Conservation (phyloP, 2,797 vertebrate genomes). For the Yasuhikotakia modesta region DNA sequence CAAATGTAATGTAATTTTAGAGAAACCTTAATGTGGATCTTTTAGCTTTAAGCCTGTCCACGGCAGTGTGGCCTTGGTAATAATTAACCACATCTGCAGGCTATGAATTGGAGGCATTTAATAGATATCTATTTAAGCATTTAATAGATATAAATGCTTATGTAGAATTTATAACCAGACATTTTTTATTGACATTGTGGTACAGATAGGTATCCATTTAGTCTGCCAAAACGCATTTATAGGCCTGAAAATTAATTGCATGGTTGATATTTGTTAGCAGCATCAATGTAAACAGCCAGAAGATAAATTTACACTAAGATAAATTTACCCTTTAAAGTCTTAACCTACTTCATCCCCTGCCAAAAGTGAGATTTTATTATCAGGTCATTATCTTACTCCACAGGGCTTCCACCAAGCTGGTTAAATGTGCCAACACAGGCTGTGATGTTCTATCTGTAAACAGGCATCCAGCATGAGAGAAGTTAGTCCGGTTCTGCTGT, state of each 20-base stretch:
- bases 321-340: background rate
- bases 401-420: constrained; percentile 1
- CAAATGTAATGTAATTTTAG: constrained; percentile 16
- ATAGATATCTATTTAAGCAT: too few species aligned
- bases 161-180: background rate
- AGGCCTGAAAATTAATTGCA: background rate
- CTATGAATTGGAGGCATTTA: constrained; percentile 21
- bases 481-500: background rate
- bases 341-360: constrained; percentile 22
- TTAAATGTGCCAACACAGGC: constrained; percentile 32
- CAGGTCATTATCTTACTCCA: constrained; percentile 20
- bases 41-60: background rate
- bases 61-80: constrained; percentile 16
- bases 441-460: constrained; percentile 21
- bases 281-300: background rate
- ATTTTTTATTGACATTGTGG: background rate
- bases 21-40: constrained; percentile 28
- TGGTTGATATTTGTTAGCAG: background rate
- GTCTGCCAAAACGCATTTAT: background rate
- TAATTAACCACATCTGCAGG: constrained; percentile 31
- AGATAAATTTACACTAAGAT: background rate
- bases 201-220: background rate
- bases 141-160: too few species aligned
- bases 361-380: constrained; percentile 11
- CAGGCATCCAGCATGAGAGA: background rate